Conservation (phyloP, 37 sponge, comb jelly and placozoan genomes). For the Hexactinellida sp. region DNA sequence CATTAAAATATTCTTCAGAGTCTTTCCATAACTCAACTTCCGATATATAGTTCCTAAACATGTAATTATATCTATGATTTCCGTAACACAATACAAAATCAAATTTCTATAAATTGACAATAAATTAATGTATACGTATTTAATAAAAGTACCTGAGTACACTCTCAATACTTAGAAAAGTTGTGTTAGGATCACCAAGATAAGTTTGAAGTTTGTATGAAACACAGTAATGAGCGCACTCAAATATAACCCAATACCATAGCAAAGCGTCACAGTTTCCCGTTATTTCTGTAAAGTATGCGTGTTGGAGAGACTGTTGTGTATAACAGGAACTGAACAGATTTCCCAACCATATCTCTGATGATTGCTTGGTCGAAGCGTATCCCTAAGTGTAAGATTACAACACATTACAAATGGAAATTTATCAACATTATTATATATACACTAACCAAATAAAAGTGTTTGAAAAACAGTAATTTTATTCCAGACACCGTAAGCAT, state of each 20-base stretch:
- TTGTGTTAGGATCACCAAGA: not conserved
- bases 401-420: not conserved
- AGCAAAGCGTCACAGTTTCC: not conserved
- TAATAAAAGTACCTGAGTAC: not conserved
- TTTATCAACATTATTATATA: no score
- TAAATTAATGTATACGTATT: no score
- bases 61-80: no score
- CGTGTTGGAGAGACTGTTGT: not conserved
- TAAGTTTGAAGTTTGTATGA: not conserved
- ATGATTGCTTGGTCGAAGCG: not conserved
- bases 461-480: no score
- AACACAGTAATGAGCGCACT: not conserved
- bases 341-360: not conserved
- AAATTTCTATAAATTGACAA: not conserved
- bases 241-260: not conserved
- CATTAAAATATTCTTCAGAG: not conserved
- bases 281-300: not conserved
- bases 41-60: not conserved
- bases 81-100: not conserved
- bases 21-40: not conserved
- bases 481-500: no score
- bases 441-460: no score
- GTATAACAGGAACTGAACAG: not conserved
- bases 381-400: not conserved
- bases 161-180: not conserved